phyloP scores from a whole-genome alignment of 2,113 vertebrate species.

The human region GRCh38 chr3:96749001-96749500 shows the following conservation, averaged over 20 bases:
- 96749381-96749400: not conserved
- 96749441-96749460: not conserved
- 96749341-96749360: not conserved
- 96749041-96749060: not conserved
- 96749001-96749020: conserved; percentile 21
- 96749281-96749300: not conserved
- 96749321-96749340: not conserved
- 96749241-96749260: not conserved
- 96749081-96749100: not conserved
- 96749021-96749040: not conserved
- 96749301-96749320: not conserved
- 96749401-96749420: not conserved
- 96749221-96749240: not conserved
- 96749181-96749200: not conserved
- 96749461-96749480: not conserved
- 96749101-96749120: not conserved
- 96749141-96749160: not conserved
- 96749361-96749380: not conserved
- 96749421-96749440: not conserved
- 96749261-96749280: not conserved
- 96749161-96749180: not conserved
- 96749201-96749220: not conserved
- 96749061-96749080: not conserved
- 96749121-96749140: not conserved
- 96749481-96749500: not conserved